These are phyloP conservation scores for Smutsia gigantea DNA, from an alignment of 2,797 vertebrate genomes.

Conservation along the genomic window DNA sequence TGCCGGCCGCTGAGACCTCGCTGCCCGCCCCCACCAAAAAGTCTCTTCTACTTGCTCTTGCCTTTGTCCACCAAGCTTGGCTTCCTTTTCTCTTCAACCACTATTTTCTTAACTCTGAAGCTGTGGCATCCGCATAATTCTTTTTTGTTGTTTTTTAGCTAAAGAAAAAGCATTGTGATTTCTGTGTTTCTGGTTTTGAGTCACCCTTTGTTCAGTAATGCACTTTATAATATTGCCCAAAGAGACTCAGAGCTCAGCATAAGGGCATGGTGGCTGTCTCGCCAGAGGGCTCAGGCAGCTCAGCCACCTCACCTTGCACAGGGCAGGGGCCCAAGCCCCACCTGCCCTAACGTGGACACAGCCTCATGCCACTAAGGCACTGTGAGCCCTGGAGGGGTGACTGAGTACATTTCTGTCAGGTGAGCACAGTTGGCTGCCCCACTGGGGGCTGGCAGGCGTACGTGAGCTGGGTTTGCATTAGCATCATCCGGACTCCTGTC, in stretches of 20 bases:
- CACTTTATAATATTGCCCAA: constrained; percentile 58
- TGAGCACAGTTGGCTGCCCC: background rate
- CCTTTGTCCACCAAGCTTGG: background rate
- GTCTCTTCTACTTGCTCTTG: background rate
- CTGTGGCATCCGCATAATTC: background rate
- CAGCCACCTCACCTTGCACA: background rate
- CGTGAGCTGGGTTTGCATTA: constrained; percentile 83
- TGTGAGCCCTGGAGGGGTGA: background rate
- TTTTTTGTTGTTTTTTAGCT: constrained; percentile 55
- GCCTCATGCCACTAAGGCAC: background rate
- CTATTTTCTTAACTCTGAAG: background rate
- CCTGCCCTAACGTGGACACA: background rate
- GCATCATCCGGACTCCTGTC: constrained; percentile 76
- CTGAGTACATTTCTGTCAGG: background rate
- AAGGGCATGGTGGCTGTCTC: background rate
- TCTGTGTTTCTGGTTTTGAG: constrained; percentile 65
- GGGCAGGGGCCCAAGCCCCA: background rate
- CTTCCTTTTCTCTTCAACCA: background rate
- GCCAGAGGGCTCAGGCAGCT: background rate
- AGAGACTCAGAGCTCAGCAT: constrained; percentile 14
- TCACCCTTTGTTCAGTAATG: constrained; percentile 69
- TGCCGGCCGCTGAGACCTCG: background rate
- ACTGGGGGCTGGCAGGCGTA: constrained; percentile 10
- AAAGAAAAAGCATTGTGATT: constrained; percentile 64
- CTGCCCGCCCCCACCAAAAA: too few species aligned